A percentile compares a stretch with the other conserved stretches of the same genome.
Evolutionary conservation across 2,888 invertebrate species (phyloP).

Genomic region (Maniola hyperantus): DNA sequence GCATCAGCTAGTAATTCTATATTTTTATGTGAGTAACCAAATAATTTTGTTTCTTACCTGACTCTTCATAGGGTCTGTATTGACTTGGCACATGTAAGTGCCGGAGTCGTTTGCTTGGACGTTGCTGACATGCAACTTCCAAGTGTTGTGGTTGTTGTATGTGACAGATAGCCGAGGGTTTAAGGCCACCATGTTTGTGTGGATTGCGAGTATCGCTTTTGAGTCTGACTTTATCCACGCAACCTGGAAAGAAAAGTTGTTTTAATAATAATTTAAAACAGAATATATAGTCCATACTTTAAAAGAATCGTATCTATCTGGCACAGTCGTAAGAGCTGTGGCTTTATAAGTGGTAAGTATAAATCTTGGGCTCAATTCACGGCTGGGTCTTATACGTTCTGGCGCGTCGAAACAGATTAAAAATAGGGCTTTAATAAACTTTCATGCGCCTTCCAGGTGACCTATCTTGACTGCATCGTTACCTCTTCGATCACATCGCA

Average conservation of each 20-base stretch:
- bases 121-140: conserved; percentile 95
- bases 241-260: conserved; percentile 80
- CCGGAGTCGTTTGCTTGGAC: conserved; percentile 96
- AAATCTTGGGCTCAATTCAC: too few relatives aligned
- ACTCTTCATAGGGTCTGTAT: conserved; percentile 95
- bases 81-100: conserved; percentile 97
- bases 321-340: too few relatives aligned
- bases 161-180: conserved; percentile 93
- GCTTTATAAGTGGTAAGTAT: too few relatives aligned
- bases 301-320: too few relatives aligned
- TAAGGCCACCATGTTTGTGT: conserved; percentile 94
- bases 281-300: too few relatives aligned
- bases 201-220: conserved; percentile 93
- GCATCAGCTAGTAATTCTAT: too few relatives aligned
- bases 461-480: neutral
- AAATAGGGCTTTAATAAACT: neutral
- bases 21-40: neutral
- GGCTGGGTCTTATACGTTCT: too few relatives aligned
- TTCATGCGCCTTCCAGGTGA: neutral
- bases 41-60: conserved; percentile 82
- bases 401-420: too few relatives aligned
- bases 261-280: neutral
- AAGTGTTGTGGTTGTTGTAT: conserved; percentile 96
- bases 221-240: conserved; percentile 97
- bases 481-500: neutral